Evolutionary conservation across 1,140 invertebrate genomes (phyloP), one percentile per base, ranked within the genome.

Genomic region (Grapholita molesta): DNA sequence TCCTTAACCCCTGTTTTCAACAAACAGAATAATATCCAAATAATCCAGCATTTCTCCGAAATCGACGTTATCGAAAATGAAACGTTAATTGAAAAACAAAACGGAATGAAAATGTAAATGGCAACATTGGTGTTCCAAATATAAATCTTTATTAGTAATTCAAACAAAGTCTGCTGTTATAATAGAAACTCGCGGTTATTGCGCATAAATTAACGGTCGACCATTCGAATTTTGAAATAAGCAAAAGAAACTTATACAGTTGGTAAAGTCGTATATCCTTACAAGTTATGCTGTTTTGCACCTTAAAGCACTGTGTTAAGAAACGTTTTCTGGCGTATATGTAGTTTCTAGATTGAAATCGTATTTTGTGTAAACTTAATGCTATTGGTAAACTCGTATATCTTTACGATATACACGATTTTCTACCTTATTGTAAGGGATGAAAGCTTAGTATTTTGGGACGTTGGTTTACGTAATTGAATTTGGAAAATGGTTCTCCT

Each of bases 71-170:
- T n/a, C n/a, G n/a, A n/a, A 24, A 28, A 28, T 25, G 30, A 61
- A 3, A 61, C 55, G n/a, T 15, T 28, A 61, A 28, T 57, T 61
- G 28, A 61, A 61, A 61, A 32, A 61, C 55, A 28, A 61, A 61
- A 61, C 55, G n/a, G 25, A n/a, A n/a, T 28, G 55, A 28, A 61
- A 61, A 61, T 8, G 28, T 8, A 61, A 61, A 61, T 18, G 28
- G 55, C 55, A 61, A 61, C 55, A 61, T 28, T 32, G 25, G 53
- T 30, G 7, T 61, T 30, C 25, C 12, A 61, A 61, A 61, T 61
- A 61, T 61, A 61, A 61, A 61, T 61, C 55, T 61, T 28, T 61
- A 61, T 61, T 61, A 61, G 55, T 61, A 61, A 15, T 61, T 61
- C 55, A 61, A 61, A 61, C 55, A 61, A 57, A 61, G 55, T 55